Evolutionary conservation across 2,797 vertebrate genomes (phyloP).

Genomic region (Danio kyathit): DNA sequence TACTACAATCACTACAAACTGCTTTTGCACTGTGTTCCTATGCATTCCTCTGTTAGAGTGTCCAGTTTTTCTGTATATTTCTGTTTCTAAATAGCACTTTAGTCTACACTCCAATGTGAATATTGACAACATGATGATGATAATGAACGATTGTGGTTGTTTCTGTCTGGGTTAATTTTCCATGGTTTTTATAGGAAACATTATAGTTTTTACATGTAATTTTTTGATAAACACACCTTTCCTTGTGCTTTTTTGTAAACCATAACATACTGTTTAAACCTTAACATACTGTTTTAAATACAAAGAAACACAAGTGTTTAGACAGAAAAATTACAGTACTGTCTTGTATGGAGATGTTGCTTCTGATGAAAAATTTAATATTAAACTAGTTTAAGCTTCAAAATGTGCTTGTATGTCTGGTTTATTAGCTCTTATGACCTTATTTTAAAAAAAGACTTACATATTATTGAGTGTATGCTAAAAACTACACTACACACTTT

Average conservation of each 20-base stretch:
- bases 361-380: background rate
- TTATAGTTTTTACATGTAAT: background rate
- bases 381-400: conserved; percentile 4
- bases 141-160: background rate
- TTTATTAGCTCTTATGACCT: too few relatives aligned
- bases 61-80: background rate
- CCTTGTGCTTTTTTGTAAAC: background rate
- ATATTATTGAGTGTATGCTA: too few relatives aligned
- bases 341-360: background rate
- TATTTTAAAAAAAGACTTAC: too few relatives aligned
- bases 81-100: conserved; percentile 32
- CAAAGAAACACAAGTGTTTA: background rate
- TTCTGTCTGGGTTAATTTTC: background rate
- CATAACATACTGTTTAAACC: background rate
- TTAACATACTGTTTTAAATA: background rate
- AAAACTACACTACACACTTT: too few relatives aligned
- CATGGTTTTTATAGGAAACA: background rate
- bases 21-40: conserved; percentile 30
- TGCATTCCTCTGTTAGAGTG: conserved; percentile 21
- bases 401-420: background rate
- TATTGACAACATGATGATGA: background rate
- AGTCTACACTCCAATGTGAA: conserved; percentile 33
- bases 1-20: background rate
- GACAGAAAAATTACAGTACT: background rate
- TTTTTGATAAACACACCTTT: background rate